Evolutionary conservation across 2,113 vertebrate species (phyloP).

Genomic region (Mohoua ochrocephala): DNA sequence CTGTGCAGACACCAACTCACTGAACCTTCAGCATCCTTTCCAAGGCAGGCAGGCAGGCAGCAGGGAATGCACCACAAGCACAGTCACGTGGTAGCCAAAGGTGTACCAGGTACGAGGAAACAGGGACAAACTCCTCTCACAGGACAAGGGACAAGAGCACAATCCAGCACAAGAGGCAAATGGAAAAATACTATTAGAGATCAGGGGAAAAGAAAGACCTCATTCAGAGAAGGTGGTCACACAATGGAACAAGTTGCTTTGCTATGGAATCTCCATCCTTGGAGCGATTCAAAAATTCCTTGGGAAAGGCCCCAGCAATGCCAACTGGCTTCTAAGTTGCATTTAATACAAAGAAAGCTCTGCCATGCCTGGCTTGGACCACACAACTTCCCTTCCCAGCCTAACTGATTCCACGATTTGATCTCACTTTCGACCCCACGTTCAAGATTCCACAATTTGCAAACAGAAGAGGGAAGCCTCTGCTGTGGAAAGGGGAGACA

Average conservation of each 20-base stretch:
- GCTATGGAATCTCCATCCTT: neutral
- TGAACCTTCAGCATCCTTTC: neutral
- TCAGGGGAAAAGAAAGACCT: rapidly evolving
- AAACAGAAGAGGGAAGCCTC: neutral
- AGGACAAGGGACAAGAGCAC: neutral
- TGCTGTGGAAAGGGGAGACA: rapidly evolving
- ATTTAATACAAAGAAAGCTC: neutral
- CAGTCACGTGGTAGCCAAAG: neutral
- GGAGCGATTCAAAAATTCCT: neutral
- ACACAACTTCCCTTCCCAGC: neutral
- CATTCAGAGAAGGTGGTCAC: neutral
- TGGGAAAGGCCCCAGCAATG: neutral
- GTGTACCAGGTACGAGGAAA: rapidly evolving
- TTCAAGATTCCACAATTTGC: neutral
- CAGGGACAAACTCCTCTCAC: neutral
- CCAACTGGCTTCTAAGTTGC: neutral
- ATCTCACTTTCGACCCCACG: neutral
- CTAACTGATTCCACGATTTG: neutral
- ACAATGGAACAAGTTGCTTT: neutral
- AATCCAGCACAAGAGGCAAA: rapidly evolving
- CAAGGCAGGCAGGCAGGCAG: neutral
- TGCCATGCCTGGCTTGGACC: neutral
- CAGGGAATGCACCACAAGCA: neutral
- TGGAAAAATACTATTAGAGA: neutral
- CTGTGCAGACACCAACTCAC: neutral